Evolutionary conservation across 2,888 invertebrate genomes (phyloP).

Genomic region (Chalcis sispes): DNA sequence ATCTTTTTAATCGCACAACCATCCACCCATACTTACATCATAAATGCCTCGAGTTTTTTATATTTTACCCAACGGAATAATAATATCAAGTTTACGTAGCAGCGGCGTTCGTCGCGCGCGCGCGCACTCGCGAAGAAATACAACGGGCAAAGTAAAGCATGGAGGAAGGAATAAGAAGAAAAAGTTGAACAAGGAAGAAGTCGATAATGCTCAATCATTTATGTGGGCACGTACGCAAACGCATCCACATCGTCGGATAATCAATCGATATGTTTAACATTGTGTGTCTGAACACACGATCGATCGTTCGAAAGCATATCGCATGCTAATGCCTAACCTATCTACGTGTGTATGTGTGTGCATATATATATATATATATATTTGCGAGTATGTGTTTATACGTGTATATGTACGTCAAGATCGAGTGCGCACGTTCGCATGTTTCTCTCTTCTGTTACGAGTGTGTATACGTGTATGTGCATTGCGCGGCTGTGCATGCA

Average conservation of each 20-base stretch:
- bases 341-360: conserved; percentile 9
- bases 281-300: conserved; percentile 40
- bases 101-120: not conserved
- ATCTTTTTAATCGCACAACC: no score
- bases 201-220: conserved; percentile 40
- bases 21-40: no score
- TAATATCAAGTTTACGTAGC: no score
- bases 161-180: not conserved
- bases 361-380: not conserved
- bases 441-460: no score
- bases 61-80: no score
- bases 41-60: no score
- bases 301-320: conserved; percentile 41
- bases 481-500: not conserved
- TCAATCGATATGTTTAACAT: conserved; percentile 55
- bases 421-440: no score
- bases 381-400: not conserved
- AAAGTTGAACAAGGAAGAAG: not conserved
- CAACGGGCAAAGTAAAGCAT: not conserved
- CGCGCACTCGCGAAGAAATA: not conserved
- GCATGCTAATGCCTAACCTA: conserved; percentile 39
- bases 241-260: conserved; percentile 31
- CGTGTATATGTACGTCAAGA: no score
- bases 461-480: not conserved
- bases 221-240: not conserved